Conservation (phyloP, 2,888 invertebrate species). For the Aromia moschata region DNA sequence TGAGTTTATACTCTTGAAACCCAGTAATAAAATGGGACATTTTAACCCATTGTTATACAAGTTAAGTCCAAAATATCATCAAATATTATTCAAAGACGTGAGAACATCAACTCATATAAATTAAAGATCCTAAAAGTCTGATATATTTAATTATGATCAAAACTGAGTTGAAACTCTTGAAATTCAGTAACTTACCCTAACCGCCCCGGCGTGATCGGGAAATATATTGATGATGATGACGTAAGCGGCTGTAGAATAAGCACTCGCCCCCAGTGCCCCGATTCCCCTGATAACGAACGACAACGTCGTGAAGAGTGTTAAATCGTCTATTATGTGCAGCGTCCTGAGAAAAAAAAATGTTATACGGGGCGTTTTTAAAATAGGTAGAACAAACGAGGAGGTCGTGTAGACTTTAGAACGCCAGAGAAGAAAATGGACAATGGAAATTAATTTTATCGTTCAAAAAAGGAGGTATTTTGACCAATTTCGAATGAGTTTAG, state of each 20-base stretch:
- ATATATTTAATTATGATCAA: neutral
- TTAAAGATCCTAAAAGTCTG: neutral
- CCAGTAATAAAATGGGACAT: no score
- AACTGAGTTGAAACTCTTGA: neutral
- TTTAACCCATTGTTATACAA: no score
- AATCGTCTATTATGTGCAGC: conserved; percentile 70
- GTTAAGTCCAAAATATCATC: no score
- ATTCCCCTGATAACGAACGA: conserved; percentile 77
- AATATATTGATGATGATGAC: conserved; percentile 80
- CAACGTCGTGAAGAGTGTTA: conserved; percentile 69
- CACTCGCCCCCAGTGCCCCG: conserved; percentile 79
- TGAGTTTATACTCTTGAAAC: no score
- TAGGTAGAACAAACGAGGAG: no score
- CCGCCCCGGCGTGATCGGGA: conserved; percentile 77
- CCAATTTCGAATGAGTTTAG: no score
- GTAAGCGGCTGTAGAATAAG: conserved; percentile 79
- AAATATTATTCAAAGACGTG: conserved; percentile 14
- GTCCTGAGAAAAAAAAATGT: conserved; percentile 66
- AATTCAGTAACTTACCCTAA: conserved; percentile 69
- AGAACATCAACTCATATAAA: neutral
- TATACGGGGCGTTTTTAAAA: no score
- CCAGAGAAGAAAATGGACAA: no score
- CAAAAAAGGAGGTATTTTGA: no score
- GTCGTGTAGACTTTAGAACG: no score
- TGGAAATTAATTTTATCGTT: no score